Evolutionary conservation across 2,113 vertebrate genomes (phyloP).

Genomic region (Sminthopsis crassicaudata): DNA sequence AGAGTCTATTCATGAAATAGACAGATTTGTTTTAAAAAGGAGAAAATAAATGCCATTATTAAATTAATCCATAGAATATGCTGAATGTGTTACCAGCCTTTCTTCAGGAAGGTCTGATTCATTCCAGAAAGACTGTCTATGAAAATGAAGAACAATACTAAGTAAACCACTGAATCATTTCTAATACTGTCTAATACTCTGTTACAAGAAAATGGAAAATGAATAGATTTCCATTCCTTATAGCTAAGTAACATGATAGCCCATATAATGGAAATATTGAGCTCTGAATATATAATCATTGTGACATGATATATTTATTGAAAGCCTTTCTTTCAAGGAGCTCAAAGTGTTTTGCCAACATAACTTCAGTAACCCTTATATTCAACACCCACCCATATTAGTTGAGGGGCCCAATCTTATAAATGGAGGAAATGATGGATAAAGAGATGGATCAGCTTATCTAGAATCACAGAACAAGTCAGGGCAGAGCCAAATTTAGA

Average conservation of each 20-base stretch:
- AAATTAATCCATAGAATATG: slow-evolving; percentile 55
- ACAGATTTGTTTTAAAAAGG: background rate
- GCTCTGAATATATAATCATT: slow-evolving; percentile 37
- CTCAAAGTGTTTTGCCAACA: slow-evolving; percentile 10
- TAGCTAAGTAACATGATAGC: slow-evolving; percentile 55
- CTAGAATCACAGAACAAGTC: background rate
- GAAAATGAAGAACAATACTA: slow-evolving; percentile 58
- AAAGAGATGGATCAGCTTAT: background rate
- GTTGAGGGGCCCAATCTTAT: background rate
- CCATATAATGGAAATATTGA: slow-evolving; percentile 55
- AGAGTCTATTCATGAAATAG: slow-evolving; percentile 45
- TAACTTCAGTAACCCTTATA: background rate
- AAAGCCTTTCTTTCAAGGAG: background rate
- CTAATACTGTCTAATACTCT: slow-evolving; percentile 69
- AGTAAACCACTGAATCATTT: slow-evolving; percentile 68
- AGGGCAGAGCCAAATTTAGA: slow-evolving; percentile 12
- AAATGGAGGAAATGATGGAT: background rate
- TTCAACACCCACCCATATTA: background rate
- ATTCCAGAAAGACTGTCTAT: slow-evolving; percentile 60
- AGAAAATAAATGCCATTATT: slow-evolving; percentile 46
- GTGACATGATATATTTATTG: slow-evolving; percentile 38
- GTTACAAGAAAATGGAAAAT: slow-evolving; percentile 59
- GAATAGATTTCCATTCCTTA: slow-evolving; percentile 54
- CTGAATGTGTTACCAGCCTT: slow-evolving; percentile 42
- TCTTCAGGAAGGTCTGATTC: slow-evolving; percentile 58